phyloP scores from a whole-genome alignment of 2,888 invertebrate species.

The Syrphus vitripennis region DNA sequence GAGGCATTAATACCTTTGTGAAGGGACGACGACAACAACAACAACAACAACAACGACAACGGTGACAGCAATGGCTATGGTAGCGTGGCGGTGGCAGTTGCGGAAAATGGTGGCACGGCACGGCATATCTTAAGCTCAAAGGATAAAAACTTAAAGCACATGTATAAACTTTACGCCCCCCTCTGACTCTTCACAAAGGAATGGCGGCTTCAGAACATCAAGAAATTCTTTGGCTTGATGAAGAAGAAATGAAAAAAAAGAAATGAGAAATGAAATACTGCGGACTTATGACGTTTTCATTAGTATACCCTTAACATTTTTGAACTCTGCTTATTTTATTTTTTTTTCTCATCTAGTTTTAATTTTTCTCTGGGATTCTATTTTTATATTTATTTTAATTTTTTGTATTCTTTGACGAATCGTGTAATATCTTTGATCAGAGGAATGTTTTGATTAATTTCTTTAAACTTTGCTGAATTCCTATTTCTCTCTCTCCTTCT shows the following conservation, averaged over 20 bases:
- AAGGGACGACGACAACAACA: background rate
- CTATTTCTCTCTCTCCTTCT: background rate
- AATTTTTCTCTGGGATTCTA: background rate
- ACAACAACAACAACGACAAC: background rate
- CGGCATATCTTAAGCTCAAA: background rate
- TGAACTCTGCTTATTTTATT: slow-evolving; percentile 10
- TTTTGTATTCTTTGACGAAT: background rate
- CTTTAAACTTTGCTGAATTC: background rate
- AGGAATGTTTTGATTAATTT: slow-evolving; percentile 15
- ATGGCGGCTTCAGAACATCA: background rate
- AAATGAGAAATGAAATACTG: slow-evolving; percentile 30
- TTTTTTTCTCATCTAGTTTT: background rate
- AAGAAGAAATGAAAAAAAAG: background rate
- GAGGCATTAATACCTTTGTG: slow-evolving; percentile 25
- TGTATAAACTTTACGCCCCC: background rate
- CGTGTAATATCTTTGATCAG: background rate
- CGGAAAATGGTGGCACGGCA: background rate
- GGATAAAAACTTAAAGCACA: slow-evolving; percentile 1
- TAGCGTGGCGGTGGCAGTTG: background rate
- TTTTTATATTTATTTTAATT: background rate
- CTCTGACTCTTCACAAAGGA: background rate
- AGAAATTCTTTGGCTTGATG: slow-evolving; percentile 31
- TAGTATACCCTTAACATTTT: slow-evolving; percentile 32
- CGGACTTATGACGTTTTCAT: slow-evolving; percentile 46
- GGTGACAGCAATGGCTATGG: background rate